Conservation (phyloP, 1,140 invertebrate genomes). For the Anoplolepis gracilipes region DNA sequence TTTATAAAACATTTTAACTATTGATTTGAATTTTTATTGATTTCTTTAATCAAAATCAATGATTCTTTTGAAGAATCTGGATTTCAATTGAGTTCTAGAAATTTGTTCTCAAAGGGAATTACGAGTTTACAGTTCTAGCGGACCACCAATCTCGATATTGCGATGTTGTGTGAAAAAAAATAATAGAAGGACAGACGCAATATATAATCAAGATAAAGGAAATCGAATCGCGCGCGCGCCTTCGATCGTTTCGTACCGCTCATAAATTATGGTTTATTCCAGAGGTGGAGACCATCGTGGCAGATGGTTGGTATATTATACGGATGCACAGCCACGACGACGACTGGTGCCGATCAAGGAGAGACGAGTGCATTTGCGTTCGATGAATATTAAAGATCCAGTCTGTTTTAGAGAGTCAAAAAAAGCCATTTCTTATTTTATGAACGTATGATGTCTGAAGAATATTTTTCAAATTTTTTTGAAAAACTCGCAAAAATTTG, state of each 20-base stretch:
- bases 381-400: slow-evolving; percentile 32
- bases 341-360: background rate
- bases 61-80: too few species aligned
- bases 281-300: slow-evolving; percentile 10
- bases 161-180: background rate
- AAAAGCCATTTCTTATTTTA: too few species aligned
- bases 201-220: slow-evolving; percentile 38
- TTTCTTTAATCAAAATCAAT: too few species aligned
- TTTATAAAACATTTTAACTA: too few species aligned
- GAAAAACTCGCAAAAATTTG: too few species aligned
- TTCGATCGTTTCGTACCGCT: background rate
- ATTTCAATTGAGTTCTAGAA: background rate
- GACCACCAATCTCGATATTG: background rate
- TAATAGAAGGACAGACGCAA: background rate
- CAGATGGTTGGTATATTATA: slow-evolving; percentile 45
- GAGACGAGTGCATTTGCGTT: background rate
- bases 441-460: too few species aligned
- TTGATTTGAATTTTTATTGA: too few species aligned
- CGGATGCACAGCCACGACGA: background rate
- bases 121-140: background rate
- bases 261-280: slow-evolving; percentile 47
- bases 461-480: too few species aligned
- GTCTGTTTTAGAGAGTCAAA: too few species aligned
- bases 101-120: background rate
- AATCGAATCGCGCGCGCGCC: slow-evolving; percentile 11